Evolutionary conservation across 2,797 vertebrate genomes (phyloP).

Genomic region (Myotis myotis): DNA sequence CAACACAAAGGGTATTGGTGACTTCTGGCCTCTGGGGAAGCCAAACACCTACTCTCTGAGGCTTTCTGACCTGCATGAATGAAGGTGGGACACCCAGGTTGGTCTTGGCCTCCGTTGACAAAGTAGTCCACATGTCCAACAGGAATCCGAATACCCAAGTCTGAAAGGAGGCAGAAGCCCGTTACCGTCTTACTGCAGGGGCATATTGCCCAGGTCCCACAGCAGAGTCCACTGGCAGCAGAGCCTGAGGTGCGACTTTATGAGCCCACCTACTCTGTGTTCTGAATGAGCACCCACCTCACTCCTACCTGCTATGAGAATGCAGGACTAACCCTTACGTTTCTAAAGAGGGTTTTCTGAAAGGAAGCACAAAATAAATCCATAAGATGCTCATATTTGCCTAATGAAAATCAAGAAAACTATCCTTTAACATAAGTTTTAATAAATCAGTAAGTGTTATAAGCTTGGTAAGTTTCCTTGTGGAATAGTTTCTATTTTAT

Average conservation of each 20-base stretch:
- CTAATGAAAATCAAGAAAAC: slow-evolving; percentile 25
- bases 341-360: neutral
- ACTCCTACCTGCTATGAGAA: neutral
- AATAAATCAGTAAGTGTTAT: neutral
- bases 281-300: neutral
- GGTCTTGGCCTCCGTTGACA: slow-evolving; percentile 95
- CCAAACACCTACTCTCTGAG: neutral
- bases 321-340: neutral
- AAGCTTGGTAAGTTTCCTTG: neutral
- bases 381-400: neutral
- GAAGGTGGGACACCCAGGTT: slow-evolving; percentile 89
- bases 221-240: neutral
- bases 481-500: neutral
- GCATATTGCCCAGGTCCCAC: neutral
- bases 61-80: slow-evolving; percentile 80
- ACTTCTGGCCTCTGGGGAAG: neutral
- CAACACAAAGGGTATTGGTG: neutral
- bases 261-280: neutral
- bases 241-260: neutral
- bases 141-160: slow-evolving; percentile 95
- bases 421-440: neutral
- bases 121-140: slow-evolving; percentile 97
- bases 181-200: neutral
- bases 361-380: neutral
- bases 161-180: slow-evolving; percentile 82